phyloP scores from a whole-genome alignment of 2,888 invertebrate genomes.

The Melinopterus prodromus region DNA sequence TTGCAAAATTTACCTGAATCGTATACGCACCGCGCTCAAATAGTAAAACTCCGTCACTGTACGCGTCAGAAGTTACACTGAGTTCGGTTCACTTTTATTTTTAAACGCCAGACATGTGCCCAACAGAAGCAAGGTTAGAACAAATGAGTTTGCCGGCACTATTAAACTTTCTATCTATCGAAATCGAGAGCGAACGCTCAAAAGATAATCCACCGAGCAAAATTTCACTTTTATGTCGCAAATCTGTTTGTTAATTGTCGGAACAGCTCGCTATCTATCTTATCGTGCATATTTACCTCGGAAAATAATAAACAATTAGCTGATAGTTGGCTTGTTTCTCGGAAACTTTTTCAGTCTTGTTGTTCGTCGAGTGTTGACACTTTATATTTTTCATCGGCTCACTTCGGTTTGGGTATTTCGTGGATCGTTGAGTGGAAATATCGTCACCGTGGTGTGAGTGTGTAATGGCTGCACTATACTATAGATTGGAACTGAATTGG shows the following conservation, averaged over 20 bases:
- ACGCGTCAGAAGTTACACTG: neutral
- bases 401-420: neutral
- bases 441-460: neutral
- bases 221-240: conserved; percentile 4
- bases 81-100: neutral
- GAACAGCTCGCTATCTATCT: neutral
- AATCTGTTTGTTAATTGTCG: neutral
- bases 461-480: neutral
- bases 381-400: neutral
- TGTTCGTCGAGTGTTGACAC: neutral
- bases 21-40: neutral
- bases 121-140: neutral
- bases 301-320: neutral
- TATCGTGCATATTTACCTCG: neutral
- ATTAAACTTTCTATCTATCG: neutral
- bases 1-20: neutral
- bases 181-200: neutral
- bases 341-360: neutral
- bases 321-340: neutral
- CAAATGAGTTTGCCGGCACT: neutral
- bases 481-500: conserved; percentile 4
- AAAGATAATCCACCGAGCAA: neutral
- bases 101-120: neutral
- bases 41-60: neutral
- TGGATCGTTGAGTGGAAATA: neutral